Evolutionary conservation across 2,888 invertebrate species (phyloP).

Genomic region (Parapristionchus giblindavisi): DNA sequence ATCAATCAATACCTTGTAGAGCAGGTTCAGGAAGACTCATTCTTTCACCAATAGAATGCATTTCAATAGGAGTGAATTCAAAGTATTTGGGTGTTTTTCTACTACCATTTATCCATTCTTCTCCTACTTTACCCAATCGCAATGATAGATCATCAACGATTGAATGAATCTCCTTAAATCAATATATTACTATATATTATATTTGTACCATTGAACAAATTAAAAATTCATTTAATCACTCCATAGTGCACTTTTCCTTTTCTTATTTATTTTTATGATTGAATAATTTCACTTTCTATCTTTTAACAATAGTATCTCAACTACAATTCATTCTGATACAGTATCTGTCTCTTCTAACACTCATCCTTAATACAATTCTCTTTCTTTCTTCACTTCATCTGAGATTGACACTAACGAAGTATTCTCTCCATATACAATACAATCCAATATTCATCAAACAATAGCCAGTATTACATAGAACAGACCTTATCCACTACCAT

Average conservation of each 20-base stretch:
- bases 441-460: too few relatives aligned
- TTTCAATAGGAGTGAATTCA: constrained; percentile 82
- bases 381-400: too few relatives aligned
- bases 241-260: background rate
- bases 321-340: too few relatives aligned
- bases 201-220: background rate
- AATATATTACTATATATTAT: too few relatives aligned
- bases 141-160: constrained; percentile 59
- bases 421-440: too few relatives aligned
- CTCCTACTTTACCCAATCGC: constrained; percentile 53
- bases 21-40: constrained; percentile 85
- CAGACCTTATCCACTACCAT: too few relatives aligned
- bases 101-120: constrained; percentile 54
- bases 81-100: constrained; percentile 69
- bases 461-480: too few relatives aligned
- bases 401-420: too few relatives aligned
- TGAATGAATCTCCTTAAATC: constrained; percentile 58
- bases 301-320: too few relatives aligned
- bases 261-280: background rate
- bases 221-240: background rate
- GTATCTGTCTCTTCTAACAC: too few relatives aligned
- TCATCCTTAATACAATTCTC: too few relatives aligned
- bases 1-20: background rate
- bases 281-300: background rate
- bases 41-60: constrained; percentile 88